Base-by-base conservation (phyloP, 2,113 vertebrate species). In the Pangasianodon hypophthalmus region DNA sequence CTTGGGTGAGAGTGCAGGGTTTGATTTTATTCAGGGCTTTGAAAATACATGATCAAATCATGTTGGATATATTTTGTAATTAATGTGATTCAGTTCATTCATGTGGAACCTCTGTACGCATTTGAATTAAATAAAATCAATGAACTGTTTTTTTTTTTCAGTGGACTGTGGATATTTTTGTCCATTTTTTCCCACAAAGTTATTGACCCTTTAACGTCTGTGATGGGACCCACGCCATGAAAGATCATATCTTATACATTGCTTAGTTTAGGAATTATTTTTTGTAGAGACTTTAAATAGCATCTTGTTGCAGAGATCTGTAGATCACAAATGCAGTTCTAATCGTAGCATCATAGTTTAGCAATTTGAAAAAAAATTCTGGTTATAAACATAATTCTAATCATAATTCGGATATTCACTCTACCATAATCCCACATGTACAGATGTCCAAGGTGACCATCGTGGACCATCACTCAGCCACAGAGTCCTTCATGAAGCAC, bases 401-500 rank as follows among this genome's bases (percentile, higher is more conserved):
- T 82, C 7, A 56, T 10, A 21, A 19, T 62, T 84, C 9, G 26
- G 13, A 46, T 44, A 46, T 44, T 62, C 29, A 37, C 9, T 58
- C 6, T 14, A 44, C 2, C 1, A 10, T 19, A 19, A 50, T 86
- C 29, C 10, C 9, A 4, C 58, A 62, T 48, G 19, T 88, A 85
- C 88, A 99, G 98, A 95, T 95, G 0, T 97, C 98, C 94, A 99
- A 99, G 92, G 97, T 99, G 94, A 99, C 98, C 91, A 99, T 99
- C 18, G 98, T 99, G 24, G 98, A 99, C 93, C 98, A 99, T 90
- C 98, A 99, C 93, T 99, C 98, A 0, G 98, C 98, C 92, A 99
- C 98, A 0, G 98, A 99, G 94, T 99, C 98, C 92, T 99, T 99
- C 90, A 99, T 99, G 94, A 99, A 99, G 93, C 98, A 99, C 96